phyloP scores from a whole-genome alignment of 1,140 invertebrate species.

The Telenomus remus region DNA sequence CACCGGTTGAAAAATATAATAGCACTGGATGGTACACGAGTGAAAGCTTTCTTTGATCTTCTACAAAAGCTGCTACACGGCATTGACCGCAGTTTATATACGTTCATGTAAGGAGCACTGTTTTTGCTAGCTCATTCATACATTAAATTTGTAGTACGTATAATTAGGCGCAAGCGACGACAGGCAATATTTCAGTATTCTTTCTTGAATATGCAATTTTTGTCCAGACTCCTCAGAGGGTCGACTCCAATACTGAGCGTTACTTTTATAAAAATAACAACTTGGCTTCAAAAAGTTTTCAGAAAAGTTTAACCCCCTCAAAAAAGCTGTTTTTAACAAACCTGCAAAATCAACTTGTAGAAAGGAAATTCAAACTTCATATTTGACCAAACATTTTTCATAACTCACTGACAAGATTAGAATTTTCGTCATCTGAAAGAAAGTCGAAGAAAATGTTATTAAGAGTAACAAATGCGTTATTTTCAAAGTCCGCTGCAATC shows the following conservation, averaged over 20 bases:
- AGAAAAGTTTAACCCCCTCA: too few species aligned
- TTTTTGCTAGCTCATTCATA: slow-evolving; percentile 74
- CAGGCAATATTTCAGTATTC: slow-evolving; percentile 52
- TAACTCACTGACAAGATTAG: too few species aligned
- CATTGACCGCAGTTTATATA: slow-evolving; percentile 75
- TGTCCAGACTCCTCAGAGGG: slow-evolving; percentile 12
- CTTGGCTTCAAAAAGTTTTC: neutral
- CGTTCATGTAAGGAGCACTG: slow-evolving; percentile 71
- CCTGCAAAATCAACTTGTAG: too few species aligned
- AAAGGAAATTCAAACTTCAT: too few species aligned
- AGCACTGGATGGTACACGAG: slow-evolving; percentile 35
- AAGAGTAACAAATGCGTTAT: too few species aligned
- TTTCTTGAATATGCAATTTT: slow-evolving; percentile 38
- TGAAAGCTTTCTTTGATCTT: slow-evolving; percentile 69
- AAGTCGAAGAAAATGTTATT: too few species aligned
- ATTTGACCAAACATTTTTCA: too few species aligned
- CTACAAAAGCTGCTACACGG: slow-evolving; percentile 73
- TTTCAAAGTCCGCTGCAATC: too few species aligned
- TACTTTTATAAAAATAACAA: slow-evolving; percentile 25
- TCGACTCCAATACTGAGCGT: neutral
- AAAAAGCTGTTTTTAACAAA: too few species aligned
- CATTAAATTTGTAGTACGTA: slow-evolving; percentile 74
- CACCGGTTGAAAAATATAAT: slow-evolving; percentile 46
- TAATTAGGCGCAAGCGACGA: slow-evolving; percentile 70
- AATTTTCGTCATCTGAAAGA: too few species aligned